Evolutionary conservation across 2,113 vertebrate species (phyloP), one percentile per base, ranked within the genome.

Genomic region (Enhydra lutris): DNA sequence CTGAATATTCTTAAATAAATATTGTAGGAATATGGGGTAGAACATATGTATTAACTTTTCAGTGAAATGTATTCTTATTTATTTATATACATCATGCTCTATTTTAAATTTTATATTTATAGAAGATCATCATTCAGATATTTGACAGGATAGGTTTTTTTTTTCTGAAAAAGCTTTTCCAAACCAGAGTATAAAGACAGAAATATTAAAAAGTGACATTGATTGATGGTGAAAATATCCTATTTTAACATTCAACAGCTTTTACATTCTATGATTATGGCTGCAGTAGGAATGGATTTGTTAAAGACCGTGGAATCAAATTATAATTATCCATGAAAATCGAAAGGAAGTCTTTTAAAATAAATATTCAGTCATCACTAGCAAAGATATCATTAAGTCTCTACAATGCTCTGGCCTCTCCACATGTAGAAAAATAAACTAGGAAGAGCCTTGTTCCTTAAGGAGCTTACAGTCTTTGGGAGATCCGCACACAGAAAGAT

Each of bases 41-140:
- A 59, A 29, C 47, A 57, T 8, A 69, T 57, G 23, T 20, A 63
- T 47, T 94, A n/a, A 45, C 63, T 93, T 97, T 93, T 39, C 57
- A 89, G 73, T 61, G 45, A 95, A 71, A 83, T 63, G 52, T n/a
- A 34, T 55, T 39, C n/a, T 39, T 90, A 24, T 88, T 85, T 92
- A 73, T 89, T 84, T 74, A 83, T 31, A 36, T 61, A 65, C 1
- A 55, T 3, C 21, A 65, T 29, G n/a, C 81, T 55, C 50, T 94
- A 84, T 59, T 84, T 92, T 94, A 90, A 81, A 78, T 36, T 31
- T 61, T 59, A 10, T 80, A 92, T 95, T 92, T 94, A 65, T 26
- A 90, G 57, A 84, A 88, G 34, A 80, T 83, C 29, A 79, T 74
- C 71, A 73, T 39, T 69, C 82, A 97, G 39, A 88, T 20, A 76